Percentiles rank a stretch among this genome's conserved stretches.
These are phyloP conservation scores for Leuciscus waleckii DNA, from an alignment of 2,797 vertebrate species.

Conservation along the genomic window DNA sequence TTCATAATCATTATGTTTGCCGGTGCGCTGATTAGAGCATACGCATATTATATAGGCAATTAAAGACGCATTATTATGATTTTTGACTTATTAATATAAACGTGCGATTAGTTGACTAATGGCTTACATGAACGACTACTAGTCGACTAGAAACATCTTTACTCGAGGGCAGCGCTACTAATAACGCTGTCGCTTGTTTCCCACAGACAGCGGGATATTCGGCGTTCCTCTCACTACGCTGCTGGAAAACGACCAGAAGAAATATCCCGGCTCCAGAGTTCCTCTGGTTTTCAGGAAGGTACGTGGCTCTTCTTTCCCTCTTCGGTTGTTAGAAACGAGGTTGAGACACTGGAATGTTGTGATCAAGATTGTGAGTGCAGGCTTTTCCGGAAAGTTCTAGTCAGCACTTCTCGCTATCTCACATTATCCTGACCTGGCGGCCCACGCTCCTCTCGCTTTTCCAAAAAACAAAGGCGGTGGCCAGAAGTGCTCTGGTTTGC, in stretches of 20 bases:
- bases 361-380: conserved; percentile 21
- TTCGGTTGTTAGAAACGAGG: background rate
- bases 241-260: conserved; percentile 91
- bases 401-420: conserved; percentile 53
- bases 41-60: too few relatives aligned
- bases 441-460: conserved; percentile 22
- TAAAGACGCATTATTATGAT: too few relatives aligned
- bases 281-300: conserved; percentile 93
- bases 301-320: conserved; percentile 46
- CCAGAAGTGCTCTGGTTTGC: conserved; percentile 36
- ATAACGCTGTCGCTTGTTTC: background rate
- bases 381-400: conserved; percentile 38
- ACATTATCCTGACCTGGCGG: conserved; percentile 44
- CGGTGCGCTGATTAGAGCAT: too few relatives aligned
- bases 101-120: too few relatives aligned
- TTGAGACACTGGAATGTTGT: conserved; percentile 2
- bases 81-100: too few relatives aligned
- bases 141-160: too few relatives aligned
- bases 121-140: too few relatives aligned
- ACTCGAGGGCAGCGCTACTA: too few relatives aligned
- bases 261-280: conserved; percentile 86
- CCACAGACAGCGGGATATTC: conserved; percentile 88
- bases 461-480: conserved; percentile 40
- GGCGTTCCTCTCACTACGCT: conserved; percentile 85
- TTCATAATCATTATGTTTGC: too few relatives aligned